These are phyloP conservation scores for Sphenopsis melanotis DNA, from an alignment of 2,797 vertebrate genomes.

Conservation along the genomic window DNA sequence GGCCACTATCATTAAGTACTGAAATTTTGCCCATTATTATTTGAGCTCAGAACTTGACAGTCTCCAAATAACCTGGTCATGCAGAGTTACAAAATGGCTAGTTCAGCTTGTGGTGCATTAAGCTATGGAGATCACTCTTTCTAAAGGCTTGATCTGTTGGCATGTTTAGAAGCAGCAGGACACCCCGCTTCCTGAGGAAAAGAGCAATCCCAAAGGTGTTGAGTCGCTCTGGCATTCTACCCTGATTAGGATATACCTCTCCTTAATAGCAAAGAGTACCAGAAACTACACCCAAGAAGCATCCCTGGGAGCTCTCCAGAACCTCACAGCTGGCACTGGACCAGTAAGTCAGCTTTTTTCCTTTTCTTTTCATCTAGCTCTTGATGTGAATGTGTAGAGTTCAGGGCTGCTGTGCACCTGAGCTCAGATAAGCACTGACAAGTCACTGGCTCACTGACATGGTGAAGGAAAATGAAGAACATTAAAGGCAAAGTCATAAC, in stretches of 20 bases:
- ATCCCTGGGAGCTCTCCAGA: conserved; percentile 90
- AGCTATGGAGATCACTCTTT: background rate
- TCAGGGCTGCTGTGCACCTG: background rate
- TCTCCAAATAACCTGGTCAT: background rate
- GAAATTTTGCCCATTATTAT: background rate
- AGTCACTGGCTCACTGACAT: background rate
- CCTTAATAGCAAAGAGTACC: conserved; percentile 86
- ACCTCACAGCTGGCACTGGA: conserved; percentile 87
- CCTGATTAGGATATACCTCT: conserved; percentile 89
- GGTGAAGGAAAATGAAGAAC: background rate
- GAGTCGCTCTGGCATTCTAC: conserved; percentile 91
- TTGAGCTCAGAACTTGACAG: background rate
- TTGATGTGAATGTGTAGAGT: background rate
- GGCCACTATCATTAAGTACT: background rate
- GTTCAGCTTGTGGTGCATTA: background rate
- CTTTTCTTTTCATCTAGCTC: background rate
- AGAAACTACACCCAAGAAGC: conserved; percentile 85
- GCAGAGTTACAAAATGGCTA: background rate
- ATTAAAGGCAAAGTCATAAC: background rate
- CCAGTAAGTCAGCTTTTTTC: conserved; percentile 71
- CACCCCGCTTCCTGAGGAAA: conserved; percentile 81
- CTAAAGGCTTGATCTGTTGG: conserved; percentile 2
- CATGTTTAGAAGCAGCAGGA: conserved; percentile 71
- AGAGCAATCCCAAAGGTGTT: conserved; percentile 81
- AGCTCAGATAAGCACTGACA: background rate